phyloP scores from a whole-genome alignment of 2,113 vertebrate genomes.

The Tricholaema leucomelas region DNA sequence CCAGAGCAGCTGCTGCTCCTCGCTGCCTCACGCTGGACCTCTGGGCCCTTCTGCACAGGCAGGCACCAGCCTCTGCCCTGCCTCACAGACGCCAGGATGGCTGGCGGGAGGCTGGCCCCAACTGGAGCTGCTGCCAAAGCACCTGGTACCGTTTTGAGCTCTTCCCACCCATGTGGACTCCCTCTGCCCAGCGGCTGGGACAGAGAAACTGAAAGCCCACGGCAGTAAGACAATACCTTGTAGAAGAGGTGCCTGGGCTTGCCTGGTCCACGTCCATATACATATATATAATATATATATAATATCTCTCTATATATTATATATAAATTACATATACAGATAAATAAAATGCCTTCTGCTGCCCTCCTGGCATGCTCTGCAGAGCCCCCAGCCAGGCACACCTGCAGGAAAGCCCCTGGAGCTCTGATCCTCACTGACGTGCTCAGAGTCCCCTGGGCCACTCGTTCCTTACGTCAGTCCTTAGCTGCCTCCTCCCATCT shows the following conservation, averaged over 20 bases:
- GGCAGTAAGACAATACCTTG: conserved; percentile 48
- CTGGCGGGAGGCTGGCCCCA: conserved; percentile 47
- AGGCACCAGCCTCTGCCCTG: background rate
- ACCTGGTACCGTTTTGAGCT: conserved; percentile 65
- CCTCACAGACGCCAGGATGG: background rate
- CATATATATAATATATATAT: conserved; percentile 81
- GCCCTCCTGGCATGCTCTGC: conserved; percentile 51
- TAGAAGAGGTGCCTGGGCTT: conserved; percentile 74
- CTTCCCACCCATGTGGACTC: conserved; percentile 71
- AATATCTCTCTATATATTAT: conserved; percentile 80
- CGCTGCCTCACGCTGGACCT: background rate
- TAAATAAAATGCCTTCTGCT: conserved; percentile 80
- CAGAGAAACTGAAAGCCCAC: conserved; percentile 69
- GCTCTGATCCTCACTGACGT: conserved; percentile 48
- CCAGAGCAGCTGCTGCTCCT: conserved; percentile 56
- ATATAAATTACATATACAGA: conserved; percentile 84
- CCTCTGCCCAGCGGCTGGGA: background rate
- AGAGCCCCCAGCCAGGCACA: conserved; percentile 59
- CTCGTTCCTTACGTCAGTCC: conserved; percentile 55
- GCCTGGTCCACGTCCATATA: conserved; percentile 66
- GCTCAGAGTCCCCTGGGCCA: conserved; percentile 42
- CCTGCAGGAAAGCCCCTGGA: conserved; percentile 61
- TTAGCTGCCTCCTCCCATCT: conserved; percentile 72
- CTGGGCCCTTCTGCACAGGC: background rate
- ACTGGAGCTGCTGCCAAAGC: background rate